phyloP scores from a whole-genome alignment of 2,113 vertebrate species.

The Antechinus stuartii region DNA sequence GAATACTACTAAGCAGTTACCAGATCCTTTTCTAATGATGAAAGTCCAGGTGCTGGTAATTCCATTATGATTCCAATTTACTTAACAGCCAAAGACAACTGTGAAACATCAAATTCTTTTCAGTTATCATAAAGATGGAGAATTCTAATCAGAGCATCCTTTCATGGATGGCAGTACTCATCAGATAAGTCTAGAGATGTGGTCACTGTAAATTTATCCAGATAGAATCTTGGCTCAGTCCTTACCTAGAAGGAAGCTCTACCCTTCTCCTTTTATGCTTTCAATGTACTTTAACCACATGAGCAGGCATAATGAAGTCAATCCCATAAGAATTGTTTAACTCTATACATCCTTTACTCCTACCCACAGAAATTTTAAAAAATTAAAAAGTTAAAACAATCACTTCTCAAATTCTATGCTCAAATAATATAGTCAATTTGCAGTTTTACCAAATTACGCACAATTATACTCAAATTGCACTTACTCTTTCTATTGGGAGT shows the following conservation, averaged over 20 bases:
- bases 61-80: neutral
- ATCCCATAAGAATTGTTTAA: neutral
- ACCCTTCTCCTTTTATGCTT: neutral
- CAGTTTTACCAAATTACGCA: no score
- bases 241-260: neutral
- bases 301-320: neutral
- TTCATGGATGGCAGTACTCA: neutral
- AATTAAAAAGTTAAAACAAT: neutral
- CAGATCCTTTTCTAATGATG: neutral
- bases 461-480: neutral
- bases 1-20: neutral
- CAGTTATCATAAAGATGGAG: no score
- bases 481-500: neutral
- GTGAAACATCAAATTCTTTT: no score
- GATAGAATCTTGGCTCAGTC: neutral
- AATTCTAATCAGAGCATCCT: neutral
- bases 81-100: neutral
- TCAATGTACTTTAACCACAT: neutral
- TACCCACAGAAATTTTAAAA: neutral
- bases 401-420: neutral
- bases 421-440: neutral
- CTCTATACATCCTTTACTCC: neutral
- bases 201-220: neutral
- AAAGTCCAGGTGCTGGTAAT: neutral
- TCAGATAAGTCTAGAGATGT: neutral